phyloP scores from a whole-genome alignment of 2,113 vertebrate genomes.

The Motacilla tschutschensis region DNA sequence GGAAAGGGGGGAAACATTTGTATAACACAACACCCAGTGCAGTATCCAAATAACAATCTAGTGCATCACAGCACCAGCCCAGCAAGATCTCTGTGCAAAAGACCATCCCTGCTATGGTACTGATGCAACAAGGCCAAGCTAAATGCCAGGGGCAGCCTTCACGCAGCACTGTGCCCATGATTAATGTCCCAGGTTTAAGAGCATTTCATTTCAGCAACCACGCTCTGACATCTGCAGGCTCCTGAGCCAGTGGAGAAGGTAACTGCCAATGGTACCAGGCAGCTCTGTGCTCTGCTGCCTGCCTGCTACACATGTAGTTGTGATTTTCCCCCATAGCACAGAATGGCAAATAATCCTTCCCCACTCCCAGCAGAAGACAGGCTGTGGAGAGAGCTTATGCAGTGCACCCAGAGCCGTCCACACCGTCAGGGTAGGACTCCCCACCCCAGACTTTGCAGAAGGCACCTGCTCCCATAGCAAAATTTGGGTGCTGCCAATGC shows the following conservation, averaged over 20 bases:
- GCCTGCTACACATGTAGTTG: fast-evolving
- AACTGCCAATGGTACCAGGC: not conserved
- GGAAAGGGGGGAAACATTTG: too few relatives aligned
- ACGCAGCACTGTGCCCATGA: fast-evolving
- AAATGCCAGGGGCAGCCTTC: not conserved
- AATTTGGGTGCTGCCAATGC: not conserved
- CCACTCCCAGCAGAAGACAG: not conserved
- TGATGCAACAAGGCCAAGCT: not conserved
- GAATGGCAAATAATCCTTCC: not conserved
- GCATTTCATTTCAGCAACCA: not conserved
- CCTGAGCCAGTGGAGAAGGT: not conserved
- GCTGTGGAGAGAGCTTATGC: not conserved
- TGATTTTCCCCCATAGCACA: not conserved
- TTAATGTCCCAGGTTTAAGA: not conserved
- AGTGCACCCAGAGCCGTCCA: not conserved
- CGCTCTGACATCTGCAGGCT: fast-evolving
- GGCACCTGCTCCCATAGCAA: not conserved
- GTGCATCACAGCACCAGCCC: too few relatives aligned
- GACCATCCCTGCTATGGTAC: not conserved
- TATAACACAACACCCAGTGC: too few relatives aligned
- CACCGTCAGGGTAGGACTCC: fast-evolving
- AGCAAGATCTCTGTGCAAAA: not conserved
- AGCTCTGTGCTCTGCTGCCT: not conserved
- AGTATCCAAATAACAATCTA: too few relatives aligned
- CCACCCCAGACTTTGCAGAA: not conserved